These are phyloP conservation scores for Neuroterus valhalla DNA, from an alignment of 1,140 invertebrate species.

Conservation along the genomic window DNA sequence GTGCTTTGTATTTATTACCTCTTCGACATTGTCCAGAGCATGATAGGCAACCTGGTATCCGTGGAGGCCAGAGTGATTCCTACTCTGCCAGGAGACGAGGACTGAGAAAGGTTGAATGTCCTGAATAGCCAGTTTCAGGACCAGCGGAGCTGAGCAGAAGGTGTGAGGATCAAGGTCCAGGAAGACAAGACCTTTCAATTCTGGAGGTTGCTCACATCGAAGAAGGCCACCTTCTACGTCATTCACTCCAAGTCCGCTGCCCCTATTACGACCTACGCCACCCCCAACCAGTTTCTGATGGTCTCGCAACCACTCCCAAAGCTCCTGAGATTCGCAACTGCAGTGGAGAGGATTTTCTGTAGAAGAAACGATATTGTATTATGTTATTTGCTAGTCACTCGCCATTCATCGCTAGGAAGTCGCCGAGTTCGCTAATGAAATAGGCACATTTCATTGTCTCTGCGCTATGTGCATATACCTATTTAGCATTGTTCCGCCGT, in stretches of 20 bases:
- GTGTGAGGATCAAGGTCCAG: slow-evolving; percentile 85
- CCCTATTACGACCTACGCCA: slow-evolving; percentile 74
- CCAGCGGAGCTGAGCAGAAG: slow-evolving; percentile 88
- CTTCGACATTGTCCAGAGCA: slow-evolving; percentile 79
- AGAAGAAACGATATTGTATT: slow-evolving; percentile 53
- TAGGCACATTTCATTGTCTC: no score
- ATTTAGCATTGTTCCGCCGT: no score
- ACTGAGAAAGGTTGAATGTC: slow-evolving; percentile 92
- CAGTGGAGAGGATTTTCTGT: slow-evolving; percentile 91
- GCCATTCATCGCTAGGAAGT: background rate
- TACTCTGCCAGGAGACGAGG: slow-evolving; percentile 90
- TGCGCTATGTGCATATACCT: no score
- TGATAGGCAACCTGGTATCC: slow-evolving; percentile 92
- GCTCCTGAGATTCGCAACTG: slow-evolving; percentile 88
- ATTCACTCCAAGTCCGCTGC: slow-evolving; percentile 74
- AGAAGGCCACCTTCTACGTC: slow-evolving; percentile 73
- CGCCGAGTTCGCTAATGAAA: no score
- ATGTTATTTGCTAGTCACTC: slow-evolving; percentile 11
- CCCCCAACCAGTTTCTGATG: slow-evolving; percentile 84
- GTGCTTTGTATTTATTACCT: slow-evolving; percentile 63
- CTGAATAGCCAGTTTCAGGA: slow-evolving; percentile 88
- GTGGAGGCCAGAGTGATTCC: slow-evolving; percentile 89
- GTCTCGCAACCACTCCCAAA: slow-evolving; percentile 92
- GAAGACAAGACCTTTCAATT: slow-evolving; percentile 84
- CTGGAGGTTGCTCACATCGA: slow-evolving; percentile 86